Evolutionary conservation across 2,888 invertebrate species (phyloP).

Genomic region (Pandemis corylana): DNA sequence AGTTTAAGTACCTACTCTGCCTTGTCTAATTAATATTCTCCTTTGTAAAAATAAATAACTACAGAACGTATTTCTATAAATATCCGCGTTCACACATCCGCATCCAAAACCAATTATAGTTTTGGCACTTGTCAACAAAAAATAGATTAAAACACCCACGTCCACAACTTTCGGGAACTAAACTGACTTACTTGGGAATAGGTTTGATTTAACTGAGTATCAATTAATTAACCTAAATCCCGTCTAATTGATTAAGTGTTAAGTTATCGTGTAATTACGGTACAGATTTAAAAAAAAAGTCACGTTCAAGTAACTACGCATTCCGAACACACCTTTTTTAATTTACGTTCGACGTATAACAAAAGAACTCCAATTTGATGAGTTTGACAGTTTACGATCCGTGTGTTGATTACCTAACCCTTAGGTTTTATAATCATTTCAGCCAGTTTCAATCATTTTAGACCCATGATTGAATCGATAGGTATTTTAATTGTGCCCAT

Average conservation of each 20-base stretch:
- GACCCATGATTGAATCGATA: no score
- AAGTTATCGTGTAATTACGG: constrained; percentile 21
- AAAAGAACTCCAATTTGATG: constrained; percentile 18
- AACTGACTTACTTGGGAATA: not conserved
- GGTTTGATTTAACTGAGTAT: not conserved
- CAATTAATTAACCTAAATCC: constrained; percentile 13
- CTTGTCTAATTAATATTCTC: not conserved
- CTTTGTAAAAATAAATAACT: not conserved
- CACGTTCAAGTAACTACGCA: constrained; percentile 30
- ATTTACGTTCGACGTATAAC: constrained; percentile 8
- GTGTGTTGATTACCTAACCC: not conserved
- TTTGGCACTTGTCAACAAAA: constrained; percentile 9
- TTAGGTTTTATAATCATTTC: not conserved
- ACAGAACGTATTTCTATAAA: not conserved
- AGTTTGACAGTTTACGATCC: constrained; percentile 1
- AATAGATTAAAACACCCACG: constrained; percentile 6
- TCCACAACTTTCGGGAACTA: not conserved
- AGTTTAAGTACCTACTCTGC: not conserved
- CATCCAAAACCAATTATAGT: constrained; percentile 7
- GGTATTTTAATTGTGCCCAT: no score
- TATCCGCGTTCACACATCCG: constrained; percentile 1
- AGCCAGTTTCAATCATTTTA: no score
- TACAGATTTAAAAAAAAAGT: constrained; percentile 24
- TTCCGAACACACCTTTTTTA: constrained; percentile 17
- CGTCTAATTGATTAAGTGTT: constrained; percentile 8